A percentile compares a stretch with the other conserved stretches of the same genome.
Conservation (phyloP, 1,140 invertebrate genomes). For the Mizuhopecten yessoensis region DNA sequence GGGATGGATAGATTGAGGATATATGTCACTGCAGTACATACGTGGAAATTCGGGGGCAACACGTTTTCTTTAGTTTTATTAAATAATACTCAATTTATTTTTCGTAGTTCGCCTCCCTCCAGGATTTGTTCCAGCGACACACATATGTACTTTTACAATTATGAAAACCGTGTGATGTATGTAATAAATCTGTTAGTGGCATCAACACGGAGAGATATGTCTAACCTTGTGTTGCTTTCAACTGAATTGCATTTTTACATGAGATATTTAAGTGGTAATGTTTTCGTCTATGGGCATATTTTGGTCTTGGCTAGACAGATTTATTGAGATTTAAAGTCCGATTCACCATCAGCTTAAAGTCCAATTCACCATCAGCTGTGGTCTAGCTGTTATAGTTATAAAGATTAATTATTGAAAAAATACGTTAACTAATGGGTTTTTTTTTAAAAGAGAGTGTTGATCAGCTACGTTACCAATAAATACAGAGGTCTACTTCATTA, state of each 20-base stretch:
- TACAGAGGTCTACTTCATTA: not conserved
- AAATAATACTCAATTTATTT: not conserved
- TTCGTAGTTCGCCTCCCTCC: not conserved
- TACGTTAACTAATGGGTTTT: not conserved
- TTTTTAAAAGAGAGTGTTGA: not conserved
- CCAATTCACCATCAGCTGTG: not conserved
- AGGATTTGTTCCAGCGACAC: not conserved
- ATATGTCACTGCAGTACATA: not conserved
- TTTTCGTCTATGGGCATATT: not conserved
- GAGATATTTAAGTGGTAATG: not conserved
- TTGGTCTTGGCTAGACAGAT: not conserved
- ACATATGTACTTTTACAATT: not conserved
- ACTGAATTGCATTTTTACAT: not conserved
- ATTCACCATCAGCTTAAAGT: no score
- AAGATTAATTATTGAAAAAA: not conserved
- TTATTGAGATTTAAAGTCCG: no score
- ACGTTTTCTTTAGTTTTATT: not conserved
- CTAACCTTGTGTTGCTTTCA: not conserved
- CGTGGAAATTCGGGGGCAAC: not conserved
- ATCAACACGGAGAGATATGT: not conserved
- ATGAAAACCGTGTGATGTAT: not conserved
- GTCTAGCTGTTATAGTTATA: not conserved
- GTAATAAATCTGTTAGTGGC: not conserved
- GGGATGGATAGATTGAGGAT: not conserved
- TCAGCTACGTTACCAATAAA: not conserved